Evolutionary conservation across 2,113 vertebrate species (phyloP).

Genomic region (Triplophysa rosa): DNA sequence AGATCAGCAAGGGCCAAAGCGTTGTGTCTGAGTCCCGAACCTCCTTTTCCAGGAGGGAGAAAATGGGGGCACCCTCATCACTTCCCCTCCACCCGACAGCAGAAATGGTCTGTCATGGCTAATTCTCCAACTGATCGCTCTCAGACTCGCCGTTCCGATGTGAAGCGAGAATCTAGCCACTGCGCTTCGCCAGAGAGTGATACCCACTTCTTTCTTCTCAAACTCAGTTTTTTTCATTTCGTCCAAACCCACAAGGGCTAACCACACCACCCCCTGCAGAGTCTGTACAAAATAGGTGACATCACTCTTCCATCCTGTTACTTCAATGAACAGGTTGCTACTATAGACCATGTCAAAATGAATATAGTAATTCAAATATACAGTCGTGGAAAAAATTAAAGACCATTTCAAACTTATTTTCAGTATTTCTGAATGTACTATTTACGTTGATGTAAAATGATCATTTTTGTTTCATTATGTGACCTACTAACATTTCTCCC

Average conservation of each 20-base stretch:
- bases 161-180: slow-evolving; percentile 52
- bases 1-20: slow-evolving; percentile 26
- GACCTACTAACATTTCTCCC: too few species aligned
- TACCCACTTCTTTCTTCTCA: slow-evolving; percentile 53
- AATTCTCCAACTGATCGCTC: slow-evolving; percentile 75
- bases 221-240: slow-evolving; percentile 1
- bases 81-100: slow-evolving; percentile 14
- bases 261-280: not conserved
- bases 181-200: slow-evolving; percentile 65
- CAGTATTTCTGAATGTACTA: too few species aligned
- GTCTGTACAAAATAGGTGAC: not conserved
- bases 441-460: too few species aligned
- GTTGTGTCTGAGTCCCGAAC: not conserved
- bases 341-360: too few species aligned
- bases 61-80: slow-evolving; percentile 37
- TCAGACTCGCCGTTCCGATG: slow-evolving; percentile 58
- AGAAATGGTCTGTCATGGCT: slow-evolving; percentile 74
- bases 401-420: too few species aligned
- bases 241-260: not conserved
- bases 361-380: too few species aligned
- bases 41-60: slow-evolving; percentile 25
- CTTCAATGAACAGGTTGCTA: too few species aligned
- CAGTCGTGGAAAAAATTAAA: too few species aligned
- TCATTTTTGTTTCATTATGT: too few species aligned
- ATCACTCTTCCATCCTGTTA: not conserved